Evolutionary conservation across 2,888 invertebrate species (phyloP), one percentile per base, ranked within the genome.

Genomic region (Acutogordius australiensis): DNA sequence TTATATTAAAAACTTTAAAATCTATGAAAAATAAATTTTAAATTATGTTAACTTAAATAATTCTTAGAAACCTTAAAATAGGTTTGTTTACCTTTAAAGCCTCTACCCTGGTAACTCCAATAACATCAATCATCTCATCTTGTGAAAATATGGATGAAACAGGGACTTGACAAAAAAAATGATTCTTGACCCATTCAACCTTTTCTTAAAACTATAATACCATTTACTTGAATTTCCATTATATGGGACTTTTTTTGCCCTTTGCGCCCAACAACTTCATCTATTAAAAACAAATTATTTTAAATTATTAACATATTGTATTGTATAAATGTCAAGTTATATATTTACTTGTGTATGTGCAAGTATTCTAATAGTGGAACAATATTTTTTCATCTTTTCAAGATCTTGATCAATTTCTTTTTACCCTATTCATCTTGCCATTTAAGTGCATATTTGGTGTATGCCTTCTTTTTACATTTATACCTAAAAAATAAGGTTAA

Each of bases 381-480:
- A 99, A 78, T 97, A 97, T 67, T 90, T 88, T 72, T 87, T 79
- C 78, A 99, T 90, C 74, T 90, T 91, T 74, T 81, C 82, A 71
- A 99, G 82, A 70, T 97, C 90, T 66, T 82, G 81, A 67, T 91
- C 90, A 72, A 99, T 91, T 64, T 86, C 84, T 74, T 88, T 86
- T 72, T 84, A 84, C 62, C 97, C 97, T 66, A 84, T 79, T 86
- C 84, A 76, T 94, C 94, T 67, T 84, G 82, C 94, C 97, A 99
- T 74, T 94, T 97, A 77, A 91, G 91, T 71, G 85, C 82, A 63
- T 86, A 80, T 76, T 94, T 94, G 65, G 87, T 84, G 76, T 94
- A 97, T 64, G 97, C 97, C 86, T 91, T 94, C 85, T 91, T 97
- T 81, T 97, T 90, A 74, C 87, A 86, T 76, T 87, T 85, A 78